Conservation (phyloP, 2,888 invertebrate species). For the Willowsia nigromaculata region DNA sequence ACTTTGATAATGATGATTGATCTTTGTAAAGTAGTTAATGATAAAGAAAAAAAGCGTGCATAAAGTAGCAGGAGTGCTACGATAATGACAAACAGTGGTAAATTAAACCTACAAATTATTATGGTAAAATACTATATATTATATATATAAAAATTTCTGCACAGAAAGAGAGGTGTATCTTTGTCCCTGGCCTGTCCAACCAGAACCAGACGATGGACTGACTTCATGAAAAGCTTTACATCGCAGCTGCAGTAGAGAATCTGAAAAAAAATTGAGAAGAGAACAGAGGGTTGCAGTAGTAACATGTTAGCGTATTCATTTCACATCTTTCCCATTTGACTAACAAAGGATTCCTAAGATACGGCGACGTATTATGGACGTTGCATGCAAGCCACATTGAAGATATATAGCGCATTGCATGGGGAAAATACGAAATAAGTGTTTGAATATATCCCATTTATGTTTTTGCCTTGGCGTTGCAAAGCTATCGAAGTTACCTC, state of each 20-base stretch:
- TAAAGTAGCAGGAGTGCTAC: not conserved
- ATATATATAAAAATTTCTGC: conserved; percentile 31
- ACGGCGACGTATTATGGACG: not conserved
- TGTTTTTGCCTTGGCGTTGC: not conserved
- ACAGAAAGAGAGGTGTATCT: conserved; percentile 68
- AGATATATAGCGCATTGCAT: not conserved
- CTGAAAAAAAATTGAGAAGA: not conserved
- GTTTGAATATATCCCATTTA: not conserved
- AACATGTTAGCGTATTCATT: not conserved
- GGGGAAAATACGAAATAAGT: not conserved
- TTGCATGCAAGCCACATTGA: too few species aligned
- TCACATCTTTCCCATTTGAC: not conserved
- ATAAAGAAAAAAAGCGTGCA: not conserved
- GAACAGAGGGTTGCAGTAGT: not conserved
- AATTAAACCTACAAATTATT: conserved; percentile 5
- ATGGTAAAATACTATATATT: not conserved
- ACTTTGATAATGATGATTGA: conserved; percentile 34
- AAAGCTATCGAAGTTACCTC: not conserved
- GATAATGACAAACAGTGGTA: not conserved
- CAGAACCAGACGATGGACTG: conserved; percentile 74
- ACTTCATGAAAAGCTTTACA: conserved; percentile 70
- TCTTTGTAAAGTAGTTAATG: conserved; percentile 5
- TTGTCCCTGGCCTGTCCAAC: conserved; percentile 74
- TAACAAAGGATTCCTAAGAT: not conserved
- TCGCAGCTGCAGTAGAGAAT: conserved; percentile 70